These are phyloP conservation scores for Mythimna lalbum DNA, from an alignment of 2,888 invertebrate genomes.

Conservation along the genomic window DNA sequence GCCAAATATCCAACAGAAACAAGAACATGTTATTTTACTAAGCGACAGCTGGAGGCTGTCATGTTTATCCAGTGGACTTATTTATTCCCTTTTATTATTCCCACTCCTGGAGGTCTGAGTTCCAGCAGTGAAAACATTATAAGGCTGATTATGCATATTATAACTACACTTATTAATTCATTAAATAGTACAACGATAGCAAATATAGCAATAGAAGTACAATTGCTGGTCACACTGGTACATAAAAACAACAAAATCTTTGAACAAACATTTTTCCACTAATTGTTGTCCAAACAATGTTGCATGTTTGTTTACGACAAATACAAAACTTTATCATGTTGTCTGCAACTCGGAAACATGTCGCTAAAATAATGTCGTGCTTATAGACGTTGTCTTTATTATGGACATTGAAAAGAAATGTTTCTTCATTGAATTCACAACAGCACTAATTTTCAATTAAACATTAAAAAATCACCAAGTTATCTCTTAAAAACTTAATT, in stretches of 20 bases:
- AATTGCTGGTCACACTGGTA: neutral
- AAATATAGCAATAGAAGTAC: too few relatives aligned
- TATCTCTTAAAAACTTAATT: neutral
- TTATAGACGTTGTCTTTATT: neutral
- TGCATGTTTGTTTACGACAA: neutral
- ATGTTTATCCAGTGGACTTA: neutral
- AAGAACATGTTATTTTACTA: neutral
- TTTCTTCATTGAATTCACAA: neutral
- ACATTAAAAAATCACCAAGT: neutral
- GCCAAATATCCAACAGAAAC: neutral
- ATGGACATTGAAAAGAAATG: neutral
- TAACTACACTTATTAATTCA: too few relatives aligned
- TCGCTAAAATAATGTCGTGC: neutral
- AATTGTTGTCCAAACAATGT: neutral
- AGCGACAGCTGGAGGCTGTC: neutral
- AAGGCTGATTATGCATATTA: too few relatives aligned
- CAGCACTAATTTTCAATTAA: neutral
- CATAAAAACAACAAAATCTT: neutral
- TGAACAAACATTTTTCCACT: neutral
- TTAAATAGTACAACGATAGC: neutral
- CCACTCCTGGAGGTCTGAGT: too few relatives aligned
- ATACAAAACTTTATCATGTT: conserved; percentile 4
- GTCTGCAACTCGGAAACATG: neutral
- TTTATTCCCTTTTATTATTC: neutral
- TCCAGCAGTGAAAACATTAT: too few relatives aligned